Evolutionary conservation across 1,140 invertebrate species (phyloP).

Genomic region (Lordiphosa mommai): DNA sequence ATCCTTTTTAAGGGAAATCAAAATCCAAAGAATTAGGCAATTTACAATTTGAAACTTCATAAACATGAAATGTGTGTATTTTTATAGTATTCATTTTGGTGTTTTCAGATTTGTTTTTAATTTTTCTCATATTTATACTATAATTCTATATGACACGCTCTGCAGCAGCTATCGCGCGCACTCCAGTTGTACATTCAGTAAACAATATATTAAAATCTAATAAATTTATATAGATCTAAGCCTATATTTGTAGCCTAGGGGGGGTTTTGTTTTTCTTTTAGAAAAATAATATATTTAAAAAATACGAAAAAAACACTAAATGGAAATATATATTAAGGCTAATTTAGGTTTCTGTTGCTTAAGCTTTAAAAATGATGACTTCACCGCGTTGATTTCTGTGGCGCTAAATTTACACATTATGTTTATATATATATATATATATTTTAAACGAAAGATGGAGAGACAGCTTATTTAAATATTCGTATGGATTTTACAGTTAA

Average conservation of each 20-base stretch:
- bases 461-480: background rate
- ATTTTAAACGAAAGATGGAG: background rate
- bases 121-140: slow-evolving; percentile 17
- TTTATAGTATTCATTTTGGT: slow-evolving; percentile 50
- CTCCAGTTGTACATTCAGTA: slow-evolving; percentile 12
- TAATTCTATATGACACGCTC: slow-evolving; percentile 45
- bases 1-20: no score
- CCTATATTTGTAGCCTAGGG: background rate
- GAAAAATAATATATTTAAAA: slow-evolving; percentile 38
- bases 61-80: slow-evolving; percentile 3
- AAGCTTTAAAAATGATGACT: slow-evolving; percentile 11
- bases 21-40: background rate
- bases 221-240: slow-evolving; percentile 15
- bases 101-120: no score
- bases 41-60: background rate
- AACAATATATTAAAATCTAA: slow-evolving; percentile 10
- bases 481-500: background rate
- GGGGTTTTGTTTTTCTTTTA: slow-evolving; percentile 47
- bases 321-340: slow-evolving; percentile 4
- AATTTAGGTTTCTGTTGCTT: slow-evolving; percentile 1
- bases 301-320: slow-evolving; percentile 22
- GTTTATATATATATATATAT: background rate
- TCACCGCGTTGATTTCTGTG: background rate
- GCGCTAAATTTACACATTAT: slow-evolving; percentile 3
- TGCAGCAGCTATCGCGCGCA: slow-evolving; percentile 8